Conservation (phyloP, 1,140 invertebrate genomes). For the Drosophila mojavensis region DNA sequence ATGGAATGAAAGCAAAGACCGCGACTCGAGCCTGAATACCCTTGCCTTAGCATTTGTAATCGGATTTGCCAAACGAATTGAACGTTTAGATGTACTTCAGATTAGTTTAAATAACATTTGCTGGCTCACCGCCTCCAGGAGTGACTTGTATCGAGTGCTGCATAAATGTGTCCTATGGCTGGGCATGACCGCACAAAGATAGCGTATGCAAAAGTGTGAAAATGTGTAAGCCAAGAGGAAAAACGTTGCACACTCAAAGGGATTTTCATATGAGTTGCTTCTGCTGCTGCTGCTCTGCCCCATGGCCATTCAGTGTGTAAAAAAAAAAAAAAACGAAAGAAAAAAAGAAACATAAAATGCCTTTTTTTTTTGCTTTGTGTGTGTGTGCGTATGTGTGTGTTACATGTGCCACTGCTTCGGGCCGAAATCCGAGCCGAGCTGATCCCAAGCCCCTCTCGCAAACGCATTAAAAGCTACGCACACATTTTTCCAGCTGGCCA, state of each 20-base stretch:
- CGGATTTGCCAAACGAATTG: background rate
- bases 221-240: constrained; percentile 34
- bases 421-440: constrained; percentile 5
- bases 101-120: background rate
- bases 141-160: background rate
- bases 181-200: background rate
- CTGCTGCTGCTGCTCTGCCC: constrained; percentile 40
- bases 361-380: constrained; percentile 4
- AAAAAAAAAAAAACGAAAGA: constrained; percentile 6
- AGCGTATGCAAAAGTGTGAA: constrained; percentile 44
- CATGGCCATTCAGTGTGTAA: constrained; percentile 56
- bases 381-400: background rate
- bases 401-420: constrained; percentile 27
- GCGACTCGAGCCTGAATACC: constrained; percentile 13
- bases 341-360: constrained; percentile 26
- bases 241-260: constrained; percentile 56
- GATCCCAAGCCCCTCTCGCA: constrained; percentile 30
- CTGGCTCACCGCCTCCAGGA: too few relatives aligned
- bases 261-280: constrained; percentile 72
- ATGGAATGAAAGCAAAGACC: constrained; percentile 33
- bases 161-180: background rate
- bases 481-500: constrained; percentile 59
- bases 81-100: background rate
- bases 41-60: background rate
- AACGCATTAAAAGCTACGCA: constrained; percentile 75